Base-by-base conservation (phyloP, 1,140 invertebrate genomes). In the Drosophila tristis region DNA sequence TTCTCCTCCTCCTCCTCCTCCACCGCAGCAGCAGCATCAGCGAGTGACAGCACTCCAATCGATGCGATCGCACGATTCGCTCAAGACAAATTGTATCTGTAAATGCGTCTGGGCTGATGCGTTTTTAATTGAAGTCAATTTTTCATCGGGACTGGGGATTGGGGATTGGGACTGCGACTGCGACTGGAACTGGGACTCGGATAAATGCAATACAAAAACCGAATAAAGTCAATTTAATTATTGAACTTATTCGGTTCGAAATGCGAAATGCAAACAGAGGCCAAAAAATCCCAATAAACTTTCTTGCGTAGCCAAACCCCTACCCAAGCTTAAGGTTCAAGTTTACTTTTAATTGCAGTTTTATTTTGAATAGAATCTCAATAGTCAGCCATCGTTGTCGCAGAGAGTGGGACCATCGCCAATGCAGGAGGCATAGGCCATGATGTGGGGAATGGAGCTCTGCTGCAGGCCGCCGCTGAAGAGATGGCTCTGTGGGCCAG, bases 381-480 rank as follows among this genome's bases (percentile, higher is more conserved):
- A 43, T 15, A 49, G 13, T 16, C 42, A 8, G 0, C 43, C 45
- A 60, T 90, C 66, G 43, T 48, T 51, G 59, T 91, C 71, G 45
- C 90, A 91, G 15, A 90, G 44, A 31, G 72, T 90, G 16, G 68
- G 64, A 0, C 90, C 91, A 26, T 85, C 43, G 15, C 93, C 94
- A 20, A 94, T 92, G 66, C 95, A 95, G 2, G 93, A 92, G 1
- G 95, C 94, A 68, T 95, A 95, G 2, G 95, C 95, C 81, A 97
- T 94, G 13, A 95, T 93, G 86, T 96, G 95, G 26, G 96, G 94
- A 25, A 97, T 94, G 78, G 96, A 95, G 82, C 94, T 95, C 90
- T 97, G 96, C 68, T 97, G 96, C 85, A 96, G 94, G 1, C 95
- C 94, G 9, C 96, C 95, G 43, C 93, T 93, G 56, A 97, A 94